Evolutionary conservation across 2,888 invertebrate genomes (phyloP), one percentile per base, ranked within the genome.

Genomic region (Caenorhabditis sp.): DNA sequence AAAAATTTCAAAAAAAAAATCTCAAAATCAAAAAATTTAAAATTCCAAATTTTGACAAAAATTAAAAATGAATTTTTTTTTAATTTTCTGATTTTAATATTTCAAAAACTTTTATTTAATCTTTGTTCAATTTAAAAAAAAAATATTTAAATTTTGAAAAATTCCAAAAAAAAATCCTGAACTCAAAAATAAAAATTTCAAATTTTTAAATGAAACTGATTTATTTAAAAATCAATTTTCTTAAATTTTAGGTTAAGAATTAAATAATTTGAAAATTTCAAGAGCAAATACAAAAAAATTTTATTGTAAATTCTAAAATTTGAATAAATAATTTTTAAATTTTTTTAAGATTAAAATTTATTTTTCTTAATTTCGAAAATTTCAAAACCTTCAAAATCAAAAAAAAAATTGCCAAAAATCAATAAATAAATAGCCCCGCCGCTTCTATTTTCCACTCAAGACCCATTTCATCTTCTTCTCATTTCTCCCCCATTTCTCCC

Each of bases 261-360:
- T 13, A 8, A 15, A 44, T n/a, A 13, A n/a, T 44, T 13, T 44
- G 15, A 4, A 32, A 58, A 18, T 35, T 20, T 35, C 35, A n/a
- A n/a, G n/a, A n/a, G n/a, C n/a, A n/a, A n/a, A n/a, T n/a, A n/a
- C 58, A 58, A 35, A 35, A 35, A 58, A 11, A 58, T 58, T 35
- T 50, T 50, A 3, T 18, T 15, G 56, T 9, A 56, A 56, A 56
- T 24, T 24, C 28, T 11, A 28, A 56, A 56, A 32, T n/a, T n/a
- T n/a, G n/a, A 28, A 24, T 22, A 26, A 15, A 9, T 26, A 35
- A 18, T 18, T 58, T 35, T 6, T 18, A 8, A 55, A 55, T 58
- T 35, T 58, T n/a, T 9, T 18, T 18, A 9, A 32, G 9, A 32
- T 32, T 32, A 6, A 6, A 32, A 6, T 32, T 32, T 9, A 32